phyloP scores from a whole-genome alignment of 2,888 invertebrate genomes.

The Celastrina argiolus region DNA sequence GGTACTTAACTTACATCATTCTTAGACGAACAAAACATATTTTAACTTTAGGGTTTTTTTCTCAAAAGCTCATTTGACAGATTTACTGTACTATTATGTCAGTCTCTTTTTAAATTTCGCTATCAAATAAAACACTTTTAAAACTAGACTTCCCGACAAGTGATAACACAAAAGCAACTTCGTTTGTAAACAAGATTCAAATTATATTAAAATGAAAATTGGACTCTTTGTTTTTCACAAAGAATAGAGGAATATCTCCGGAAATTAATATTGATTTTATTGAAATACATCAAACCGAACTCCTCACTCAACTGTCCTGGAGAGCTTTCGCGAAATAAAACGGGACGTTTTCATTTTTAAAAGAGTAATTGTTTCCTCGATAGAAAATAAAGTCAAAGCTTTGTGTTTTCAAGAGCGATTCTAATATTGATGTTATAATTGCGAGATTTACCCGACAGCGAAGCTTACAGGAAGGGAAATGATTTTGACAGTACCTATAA shows the following conservation, averaged over 20 bases:
- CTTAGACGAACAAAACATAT: no score
- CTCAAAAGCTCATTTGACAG: no score
- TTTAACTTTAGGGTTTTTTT: no score
- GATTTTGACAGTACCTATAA: no score
- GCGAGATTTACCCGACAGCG: no score
- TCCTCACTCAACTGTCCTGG: conserved; percentile 23
- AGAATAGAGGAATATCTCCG: conserved; percentile 11
- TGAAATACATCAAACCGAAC: conserved; percentile 24
- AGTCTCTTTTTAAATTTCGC: not conserved
- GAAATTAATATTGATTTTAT: conserved; percentile 24
- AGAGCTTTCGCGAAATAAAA: conserved; percentile 24
- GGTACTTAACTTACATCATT: no score
- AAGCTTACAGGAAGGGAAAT: no score
- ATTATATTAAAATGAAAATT: not conserved
- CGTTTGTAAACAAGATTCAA: not conserved
- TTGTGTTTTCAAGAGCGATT: conserved; percentile 18
- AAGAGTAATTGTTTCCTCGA: conserved; percentile 22
- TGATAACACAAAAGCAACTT: not conserved
- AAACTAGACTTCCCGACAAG: not conserved
- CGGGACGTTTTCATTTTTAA: conserved; percentile 22
- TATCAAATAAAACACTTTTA: not conserved
- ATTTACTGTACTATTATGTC: no score
- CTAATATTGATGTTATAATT: conserved; percentile 19
- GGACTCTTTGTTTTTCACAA: conserved; percentile 10
- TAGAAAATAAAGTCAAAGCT: conserved; percentile 11